Conservation (phyloP, 2,797 vertebrate genomes). For the Brachymystax lenok region DNA sequence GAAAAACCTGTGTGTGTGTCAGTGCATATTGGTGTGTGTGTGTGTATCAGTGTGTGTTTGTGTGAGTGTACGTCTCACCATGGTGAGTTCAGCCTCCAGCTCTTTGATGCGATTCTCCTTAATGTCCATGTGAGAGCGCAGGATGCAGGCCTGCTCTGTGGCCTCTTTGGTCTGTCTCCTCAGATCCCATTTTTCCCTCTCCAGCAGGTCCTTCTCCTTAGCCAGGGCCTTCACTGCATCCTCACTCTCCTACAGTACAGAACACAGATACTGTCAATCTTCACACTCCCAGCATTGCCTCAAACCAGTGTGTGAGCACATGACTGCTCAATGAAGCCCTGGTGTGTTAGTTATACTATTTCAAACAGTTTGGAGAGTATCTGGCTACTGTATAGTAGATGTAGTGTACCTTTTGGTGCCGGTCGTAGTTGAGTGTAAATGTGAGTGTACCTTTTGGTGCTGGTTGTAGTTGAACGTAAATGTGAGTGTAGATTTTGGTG, state of each 20-base stretch:
- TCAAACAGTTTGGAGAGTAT: too few relatives aligned
- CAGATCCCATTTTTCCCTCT: constrained; percentile 96
- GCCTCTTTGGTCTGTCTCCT: constrained; percentile 94
- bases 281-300: neutral
- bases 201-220: constrained; percentile 93
- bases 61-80: constrained; percentile 77
- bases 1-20: constrained; percentile 13
- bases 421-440: too few relatives aligned
- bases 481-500: too few relatives aligned
- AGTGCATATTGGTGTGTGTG: neutral
- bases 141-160: constrained; percentile 86
- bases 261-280: constrained; percentile 17
- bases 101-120: constrained; percentile 99
- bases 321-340: neutral
- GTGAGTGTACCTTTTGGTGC: too few relatives aligned
- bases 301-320: neutral
- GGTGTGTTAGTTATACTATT: neutral
- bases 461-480: too few relatives aligned
- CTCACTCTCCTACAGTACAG: constrained; percentile 86
- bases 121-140: constrained; percentile 93
- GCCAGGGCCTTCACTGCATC: constrained; percentile 92
- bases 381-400: too few relatives aligned
- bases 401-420: too few relatives aligned
- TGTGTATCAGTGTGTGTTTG: neutral
- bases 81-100: constrained; percentile 95